phyloP scores from a whole-genome alignment of 2,113 vertebrate species.

The Ibidorhyncha struthersii region DNA sequence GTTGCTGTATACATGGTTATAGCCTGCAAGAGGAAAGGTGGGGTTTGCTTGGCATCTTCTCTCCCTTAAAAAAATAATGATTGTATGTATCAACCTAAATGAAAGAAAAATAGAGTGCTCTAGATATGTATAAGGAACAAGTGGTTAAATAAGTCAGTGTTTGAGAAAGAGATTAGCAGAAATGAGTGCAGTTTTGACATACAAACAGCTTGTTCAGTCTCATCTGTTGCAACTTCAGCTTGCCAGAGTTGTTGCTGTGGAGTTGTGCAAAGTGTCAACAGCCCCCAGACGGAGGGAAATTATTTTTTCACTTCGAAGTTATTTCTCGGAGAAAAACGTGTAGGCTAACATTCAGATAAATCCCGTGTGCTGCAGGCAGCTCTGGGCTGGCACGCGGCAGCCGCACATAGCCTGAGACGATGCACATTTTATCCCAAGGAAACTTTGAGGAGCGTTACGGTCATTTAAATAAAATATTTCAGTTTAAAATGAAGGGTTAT shows the following conservation, averaged over 20 bases:
- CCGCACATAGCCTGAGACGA: background rate
- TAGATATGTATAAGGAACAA: background rate
- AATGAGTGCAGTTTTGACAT: background rate
- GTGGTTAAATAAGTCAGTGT: fast-evolving
- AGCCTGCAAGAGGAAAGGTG: background rate
- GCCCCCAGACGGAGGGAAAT: background rate
- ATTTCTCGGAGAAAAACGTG: fast-evolving
- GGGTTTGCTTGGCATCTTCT: background rate
- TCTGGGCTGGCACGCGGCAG: fast-evolving
- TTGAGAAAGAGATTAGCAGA: background rate
- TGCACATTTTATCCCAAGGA: fast-evolving
- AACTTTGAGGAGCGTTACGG: fast-evolving
- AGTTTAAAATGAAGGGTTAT: background rate
- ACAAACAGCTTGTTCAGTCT: background rate
- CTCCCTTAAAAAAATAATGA: background rate
- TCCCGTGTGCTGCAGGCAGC: background rate
- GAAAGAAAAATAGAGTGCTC: background rate
- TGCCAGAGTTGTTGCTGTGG: background rate
- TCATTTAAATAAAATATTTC: background rate
- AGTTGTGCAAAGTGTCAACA: background rate
- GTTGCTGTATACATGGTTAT: background rate
- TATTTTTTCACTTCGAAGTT: background rate
- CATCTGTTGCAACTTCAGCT: background rate
- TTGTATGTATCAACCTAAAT: background rate
- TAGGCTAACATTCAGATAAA: background rate